These are phyloP conservation scores for Tringa solitaria DNA, from an alignment of 2,113 vertebrate species.

Conservation along the genomic window DNA sequence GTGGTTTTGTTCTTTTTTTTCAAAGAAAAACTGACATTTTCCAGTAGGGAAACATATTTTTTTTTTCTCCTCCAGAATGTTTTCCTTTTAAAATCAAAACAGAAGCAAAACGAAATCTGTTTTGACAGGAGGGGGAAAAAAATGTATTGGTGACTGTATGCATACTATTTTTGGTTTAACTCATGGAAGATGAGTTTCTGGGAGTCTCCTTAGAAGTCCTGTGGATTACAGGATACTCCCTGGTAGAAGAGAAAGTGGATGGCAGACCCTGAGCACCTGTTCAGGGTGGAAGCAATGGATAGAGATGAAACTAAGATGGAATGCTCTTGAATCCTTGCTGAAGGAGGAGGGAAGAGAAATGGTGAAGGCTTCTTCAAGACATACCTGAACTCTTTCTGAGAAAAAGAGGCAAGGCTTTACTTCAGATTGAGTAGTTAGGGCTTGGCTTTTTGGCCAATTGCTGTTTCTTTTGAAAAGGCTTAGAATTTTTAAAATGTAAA, in stretches of 20 bases:
- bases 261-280: rapidly evolving
- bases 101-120: not conserved
- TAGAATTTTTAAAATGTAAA: not conserved
- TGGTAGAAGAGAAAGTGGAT: not conserved
- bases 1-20: not conserved
- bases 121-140: not conserved
- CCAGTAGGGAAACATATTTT: not conserved
- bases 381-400: not conserved
- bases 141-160: not conserved
- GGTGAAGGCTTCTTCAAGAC: not conserved
- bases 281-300: not conserved
- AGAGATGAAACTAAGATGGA: not conserved
- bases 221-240: not conserved
- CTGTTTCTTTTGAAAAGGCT: not conserved
- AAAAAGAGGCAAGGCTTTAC: not conserved
- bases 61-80: not conserved
- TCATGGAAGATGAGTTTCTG: not conserved
- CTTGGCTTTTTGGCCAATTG: not conserved
- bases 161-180: not conserved
- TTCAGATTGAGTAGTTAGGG: not conserved
- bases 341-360: not conserved
- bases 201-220: not conserved
- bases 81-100: constrained; percentile 9
- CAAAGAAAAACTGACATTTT: not conserved
- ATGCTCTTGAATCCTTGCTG: not conserved